Percentiles rank a stretch among this genome's conserved stretches.
phyloP scores from a whole-genome alignment of 2,113 vertebrate genomes.

The Tragelaphus buxtoni region DNA sequence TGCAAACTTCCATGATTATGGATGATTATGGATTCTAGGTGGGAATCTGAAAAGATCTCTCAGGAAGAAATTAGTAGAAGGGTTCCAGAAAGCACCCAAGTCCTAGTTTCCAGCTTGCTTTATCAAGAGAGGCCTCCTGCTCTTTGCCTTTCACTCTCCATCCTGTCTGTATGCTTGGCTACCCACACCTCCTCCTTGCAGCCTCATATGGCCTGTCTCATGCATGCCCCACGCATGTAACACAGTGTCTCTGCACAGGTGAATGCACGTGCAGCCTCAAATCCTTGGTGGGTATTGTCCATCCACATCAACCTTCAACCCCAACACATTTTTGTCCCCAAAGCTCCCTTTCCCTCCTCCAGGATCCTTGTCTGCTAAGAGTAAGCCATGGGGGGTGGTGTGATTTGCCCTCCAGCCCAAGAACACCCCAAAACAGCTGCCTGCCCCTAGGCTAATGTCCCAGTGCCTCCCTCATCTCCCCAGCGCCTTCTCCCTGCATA shows the following conservation, averaged over 20 bases:
- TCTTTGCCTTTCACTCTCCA: neutral
- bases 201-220: neutral
- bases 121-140: neutral
- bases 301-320: neutral
- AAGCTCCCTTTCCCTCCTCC: neutral
- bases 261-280: neutral
- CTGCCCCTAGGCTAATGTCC: neutral
- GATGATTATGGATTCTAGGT: neutral
- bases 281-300: neutral
- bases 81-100: neutral
- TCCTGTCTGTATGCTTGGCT: too few species aligned
- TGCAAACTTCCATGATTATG: neutral
- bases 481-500: neutral
- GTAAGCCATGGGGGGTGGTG: neutral
- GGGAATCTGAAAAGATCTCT: neutral
- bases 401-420: neutral
- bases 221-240: fast-evolving
- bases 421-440: neutral
- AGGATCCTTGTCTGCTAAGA: neutral
- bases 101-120: neutral
- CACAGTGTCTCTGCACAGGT: too few species aligned
- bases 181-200: fast-evolving
- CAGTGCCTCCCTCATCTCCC: neutral
- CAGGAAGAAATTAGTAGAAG: neutral
- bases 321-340: neutral